These are phyloP conservation scores for Gastracanthus pulcherrimus DNA, from an alignment of 2,888 invertebrate species.

Conservation along the genomic window DNA sequence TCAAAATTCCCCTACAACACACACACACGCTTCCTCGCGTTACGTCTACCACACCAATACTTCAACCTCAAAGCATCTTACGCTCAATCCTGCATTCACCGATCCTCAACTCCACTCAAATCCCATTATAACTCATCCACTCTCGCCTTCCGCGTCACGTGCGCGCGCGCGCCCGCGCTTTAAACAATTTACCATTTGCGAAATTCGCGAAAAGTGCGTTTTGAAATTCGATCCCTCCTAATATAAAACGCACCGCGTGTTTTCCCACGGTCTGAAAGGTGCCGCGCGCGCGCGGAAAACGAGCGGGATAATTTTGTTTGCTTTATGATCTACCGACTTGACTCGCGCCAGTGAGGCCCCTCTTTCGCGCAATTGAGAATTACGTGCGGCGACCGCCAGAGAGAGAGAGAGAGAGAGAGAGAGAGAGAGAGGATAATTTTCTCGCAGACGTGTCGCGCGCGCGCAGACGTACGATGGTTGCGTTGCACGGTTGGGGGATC, in stretches of 20 bases:
- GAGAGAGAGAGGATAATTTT: neutral
- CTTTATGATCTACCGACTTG: conserved; percentile 44
- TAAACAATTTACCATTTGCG: neutral
- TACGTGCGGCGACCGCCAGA: neutral
- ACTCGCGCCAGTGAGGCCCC: too few relatives aligned
- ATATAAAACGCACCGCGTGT: neutral
- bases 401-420: neutral
- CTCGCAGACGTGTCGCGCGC: neutral
- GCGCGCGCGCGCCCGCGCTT: neutral
- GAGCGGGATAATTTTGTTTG: conserved; percentile 41
- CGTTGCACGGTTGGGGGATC: neutral
- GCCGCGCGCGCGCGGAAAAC: too few relatives aligned
- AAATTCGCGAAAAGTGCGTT: conserved; percentile 8
- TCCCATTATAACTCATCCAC: neutral
- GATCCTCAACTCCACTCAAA: neutral
- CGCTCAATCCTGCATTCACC: neutral
- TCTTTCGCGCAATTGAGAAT: conserved; percentile 45
- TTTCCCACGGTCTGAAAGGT: conserved; percentile 37
- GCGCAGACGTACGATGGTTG: neutral
- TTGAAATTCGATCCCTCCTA: neutral
- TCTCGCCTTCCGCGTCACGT: neutral
- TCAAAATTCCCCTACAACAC: too few relatives aligned
- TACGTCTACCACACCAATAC: neutral
- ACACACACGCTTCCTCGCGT: too few relatives aligned
- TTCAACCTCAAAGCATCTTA: neutral